phyloP scores from a whole-genome alignment of 1,140 invertebrate species.

The Bombus terrestris region DNA sequence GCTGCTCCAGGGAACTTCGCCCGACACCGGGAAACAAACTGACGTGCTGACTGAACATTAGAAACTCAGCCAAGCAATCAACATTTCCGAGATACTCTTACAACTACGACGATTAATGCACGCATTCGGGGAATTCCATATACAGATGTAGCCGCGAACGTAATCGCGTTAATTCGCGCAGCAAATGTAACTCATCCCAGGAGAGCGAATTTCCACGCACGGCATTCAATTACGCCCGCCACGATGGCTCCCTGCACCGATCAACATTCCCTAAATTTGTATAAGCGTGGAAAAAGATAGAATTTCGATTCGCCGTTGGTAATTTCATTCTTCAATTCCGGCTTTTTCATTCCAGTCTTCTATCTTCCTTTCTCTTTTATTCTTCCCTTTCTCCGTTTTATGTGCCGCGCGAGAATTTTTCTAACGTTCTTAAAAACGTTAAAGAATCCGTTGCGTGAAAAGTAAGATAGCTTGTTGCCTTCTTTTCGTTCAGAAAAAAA shows the following conservation, averaged over 20 bases:
- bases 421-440: neutral
- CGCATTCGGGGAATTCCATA: constrained; percentile 59
- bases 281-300: neutral
- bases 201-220: constrained; percentile 37
- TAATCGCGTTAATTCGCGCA: constrained; percentile 60
- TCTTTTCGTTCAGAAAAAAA: neutral
- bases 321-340: neutral
- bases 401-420: neutral
- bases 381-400: no score
- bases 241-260: neutral
- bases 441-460: neutral
- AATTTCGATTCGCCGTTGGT: neutral
- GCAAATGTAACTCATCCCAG: constrained; percentile 53
- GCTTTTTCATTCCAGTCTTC: neutral
- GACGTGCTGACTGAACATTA: constrained; percentile 66
- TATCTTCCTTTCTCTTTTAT: fast-evolving
- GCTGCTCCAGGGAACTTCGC: constrained; percentile 55
- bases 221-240: constrained; percentile 36
- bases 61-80: constrained; percentile 66
- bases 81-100: constrained; percentile 69
- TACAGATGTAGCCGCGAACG: constrained; percentile 49
- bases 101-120: constrained; percentile 65
- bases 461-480: neutral
- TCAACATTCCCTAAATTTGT: neutral
- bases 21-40: constrained; percentile 58